Evolutionary conservation across 2,113 vertebrate genomes (phyloP), one percentile per base, ranked within the genome.

Genomic region (Romanogobio albipinnatus): DNA sequence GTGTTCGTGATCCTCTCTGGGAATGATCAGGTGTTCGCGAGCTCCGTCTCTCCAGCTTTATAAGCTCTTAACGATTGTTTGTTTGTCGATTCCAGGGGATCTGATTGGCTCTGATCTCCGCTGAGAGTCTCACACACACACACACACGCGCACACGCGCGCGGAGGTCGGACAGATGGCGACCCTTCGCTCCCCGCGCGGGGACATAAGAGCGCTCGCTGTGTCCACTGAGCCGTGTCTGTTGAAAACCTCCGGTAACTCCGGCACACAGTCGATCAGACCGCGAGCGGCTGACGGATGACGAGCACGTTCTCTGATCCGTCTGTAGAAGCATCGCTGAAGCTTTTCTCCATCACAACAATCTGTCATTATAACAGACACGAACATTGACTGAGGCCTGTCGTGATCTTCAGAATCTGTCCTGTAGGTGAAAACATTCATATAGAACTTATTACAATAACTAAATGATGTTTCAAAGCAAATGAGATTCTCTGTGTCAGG

Each of bases 141-240:
- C 59, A 62, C 59, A 62, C 59, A 26, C n/a, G 10, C 62, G 17
- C 26, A 36, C 26, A 17, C 24, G 15, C 45, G 1, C 4, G 36
- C 36, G 78, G 92, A 91, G 92, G 88, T 85, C 85, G 91, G 93
- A 93, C 94, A 95, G 94, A 95, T 95, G 94, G 94, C 92, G 75
- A 62, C 73, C 85, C 89, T 90, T 91, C 88, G 77, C 94, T 93
- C 88, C 85, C 91, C 45, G 73, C 19, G 15, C 17, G 15, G 79
- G 22, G 19, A 49, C 73, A 75, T 51, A 29, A 47, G 59, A 66
- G 61, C 73, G 62, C 85, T 86, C 36, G 22, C 62, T 82, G 56
- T n/a, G 49, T 6, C 47, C 47, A 49, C 81, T 84, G 83, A 84
- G 66, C n/a, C 9, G 51, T 19, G 17, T 53, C 1, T 56, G 51